Evolutionary conservation across 2,113 vertebrate species (phyloP).

Genomic region (Clarias macrocephalus): DNA sequence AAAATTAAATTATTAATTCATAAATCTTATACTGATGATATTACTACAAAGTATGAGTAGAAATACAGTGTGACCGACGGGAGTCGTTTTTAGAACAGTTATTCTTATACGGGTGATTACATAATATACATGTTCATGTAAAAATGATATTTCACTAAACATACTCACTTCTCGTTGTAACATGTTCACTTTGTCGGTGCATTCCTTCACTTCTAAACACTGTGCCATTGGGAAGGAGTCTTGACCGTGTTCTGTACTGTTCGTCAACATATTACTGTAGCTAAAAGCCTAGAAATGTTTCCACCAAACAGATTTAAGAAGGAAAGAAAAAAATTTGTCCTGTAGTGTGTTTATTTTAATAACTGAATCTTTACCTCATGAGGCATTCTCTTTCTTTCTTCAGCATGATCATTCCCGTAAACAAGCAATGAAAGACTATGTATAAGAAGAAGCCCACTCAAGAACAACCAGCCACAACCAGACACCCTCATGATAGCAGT

Average conservation of each 20-base stretch:
- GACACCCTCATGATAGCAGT: not conserved
- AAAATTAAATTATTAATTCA: too few species aligned
- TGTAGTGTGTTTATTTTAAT: too few species aligned
- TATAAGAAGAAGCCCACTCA: not conserved
- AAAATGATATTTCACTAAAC: too few species aligned
- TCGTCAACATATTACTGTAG: constrained; percentile 64
- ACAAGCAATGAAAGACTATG: not conserved
- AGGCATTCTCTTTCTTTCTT: constrained; percentile 63
- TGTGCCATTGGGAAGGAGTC: constrained; percentile 27
- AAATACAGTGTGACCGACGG: too few species aligned
- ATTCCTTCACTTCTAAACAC: constrained; percentile 49
- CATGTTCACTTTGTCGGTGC: constrained; percentile 42
- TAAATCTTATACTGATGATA: too few species aligned
- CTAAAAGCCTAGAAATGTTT: constrained; percentile 51
- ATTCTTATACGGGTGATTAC: too few species aligned
- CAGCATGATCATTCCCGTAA: not conserved
- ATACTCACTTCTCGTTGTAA: constrained; percentile 63
- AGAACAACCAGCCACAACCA: not conserved
- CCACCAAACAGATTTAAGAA: too few species aligned
- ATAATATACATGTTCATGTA: too few species aligned
- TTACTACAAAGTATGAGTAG: too few species aligned
- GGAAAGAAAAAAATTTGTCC: not conserved
- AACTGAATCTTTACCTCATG: constrained; percentile 57
- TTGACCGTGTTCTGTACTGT: constrained; percentile 61
- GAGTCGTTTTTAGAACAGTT: too few species aligned